Percentiles rank a stretch among this genome's conserved stretches.
Conservation (phyloP, 2,888 invertebrate species). For the Sarcophaga carnaria region DNA sequence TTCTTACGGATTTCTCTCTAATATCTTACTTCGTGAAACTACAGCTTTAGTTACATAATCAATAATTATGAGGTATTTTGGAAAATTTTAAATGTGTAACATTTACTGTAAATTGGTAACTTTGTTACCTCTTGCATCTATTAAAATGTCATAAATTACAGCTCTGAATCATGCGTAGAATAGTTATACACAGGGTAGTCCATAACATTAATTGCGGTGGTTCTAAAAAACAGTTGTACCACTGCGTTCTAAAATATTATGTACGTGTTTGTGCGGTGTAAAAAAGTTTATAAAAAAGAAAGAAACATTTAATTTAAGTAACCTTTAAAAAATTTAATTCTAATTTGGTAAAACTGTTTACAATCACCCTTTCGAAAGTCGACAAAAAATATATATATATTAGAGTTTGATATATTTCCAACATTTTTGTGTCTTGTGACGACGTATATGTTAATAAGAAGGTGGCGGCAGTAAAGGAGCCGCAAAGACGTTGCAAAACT, state of each 20-base stretch:
- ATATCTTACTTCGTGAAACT: too few relatives aligned
- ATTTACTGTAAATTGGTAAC: too few relatives aligned
- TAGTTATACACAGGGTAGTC: neutral
- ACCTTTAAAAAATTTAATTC: constrained; percentile 5
- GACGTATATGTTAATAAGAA: constrained; percentile 52
- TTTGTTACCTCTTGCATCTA: neutral
- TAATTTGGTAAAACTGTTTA: neutral
- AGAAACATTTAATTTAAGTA: neutral
- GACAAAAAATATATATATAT: neutral
- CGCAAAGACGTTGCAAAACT: constrained; percentile 66
- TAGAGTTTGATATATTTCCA: neutral
- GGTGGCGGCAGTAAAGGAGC: constrained; percentile 61
- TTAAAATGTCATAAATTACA: neutral
- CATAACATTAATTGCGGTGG: neutral
- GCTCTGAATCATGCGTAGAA: neutral
- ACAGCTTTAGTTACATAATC: too few relatives aligned
- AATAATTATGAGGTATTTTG: too few relatives aligned
- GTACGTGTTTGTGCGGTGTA: constrained; percentile 30
- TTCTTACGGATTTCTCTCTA: too few relatives aligned
- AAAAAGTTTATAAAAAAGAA: constrained; percentile 14
- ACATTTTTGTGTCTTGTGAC: constrained; percentile 43
- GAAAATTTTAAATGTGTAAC: too few relatives aligned
- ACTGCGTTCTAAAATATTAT: neutral
- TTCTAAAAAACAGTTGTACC: neutral
- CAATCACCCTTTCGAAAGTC: neutral